These are phyloP conservation scores for Selene dorsalis DNA, from an alignment of 2,797 vertebrate species.

Conservation along the genomic window DNA sequence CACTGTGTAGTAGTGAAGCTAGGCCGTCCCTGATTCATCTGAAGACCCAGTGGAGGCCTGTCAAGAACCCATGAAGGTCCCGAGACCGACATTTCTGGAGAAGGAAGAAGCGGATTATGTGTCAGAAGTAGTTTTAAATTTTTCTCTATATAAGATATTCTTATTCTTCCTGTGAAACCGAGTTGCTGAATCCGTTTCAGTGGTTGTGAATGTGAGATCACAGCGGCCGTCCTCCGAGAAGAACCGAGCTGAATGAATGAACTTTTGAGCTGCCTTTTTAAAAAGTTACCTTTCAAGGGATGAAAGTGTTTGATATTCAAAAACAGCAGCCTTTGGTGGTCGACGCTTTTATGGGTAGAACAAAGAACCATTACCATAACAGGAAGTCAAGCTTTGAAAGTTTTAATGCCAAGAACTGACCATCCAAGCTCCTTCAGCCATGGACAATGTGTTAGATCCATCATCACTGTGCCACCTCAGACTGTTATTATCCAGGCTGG, in stretches of 20 bases:
- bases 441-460: not conserved
- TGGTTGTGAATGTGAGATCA: not conserved
- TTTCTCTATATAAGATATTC: not conserved
- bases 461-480: not conserved
- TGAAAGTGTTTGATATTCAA: not conserved
- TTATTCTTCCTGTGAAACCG: not conserved
- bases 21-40: not conserved
- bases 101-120: not conserved
- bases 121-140: not conserved
- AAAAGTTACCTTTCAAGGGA: not conserved
- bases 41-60: not conserved
- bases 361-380: not conserved
- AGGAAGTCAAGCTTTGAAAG: not conserved
- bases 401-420: not conserved
- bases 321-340: not conserved
- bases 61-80: not conserved
- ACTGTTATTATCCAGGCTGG: not conserved
- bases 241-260: not conserved
- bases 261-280: not conserved
- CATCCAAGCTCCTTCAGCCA: not conserved
- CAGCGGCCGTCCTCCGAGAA: not conserved
- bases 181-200: not conserved
- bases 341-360: not conserved
- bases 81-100: not conserved
- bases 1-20: not conserved